phyloP scores from a whole-genome alignment of 2,797 vertebrate genomes.

The Sebastes taczanowskii region DNA sequence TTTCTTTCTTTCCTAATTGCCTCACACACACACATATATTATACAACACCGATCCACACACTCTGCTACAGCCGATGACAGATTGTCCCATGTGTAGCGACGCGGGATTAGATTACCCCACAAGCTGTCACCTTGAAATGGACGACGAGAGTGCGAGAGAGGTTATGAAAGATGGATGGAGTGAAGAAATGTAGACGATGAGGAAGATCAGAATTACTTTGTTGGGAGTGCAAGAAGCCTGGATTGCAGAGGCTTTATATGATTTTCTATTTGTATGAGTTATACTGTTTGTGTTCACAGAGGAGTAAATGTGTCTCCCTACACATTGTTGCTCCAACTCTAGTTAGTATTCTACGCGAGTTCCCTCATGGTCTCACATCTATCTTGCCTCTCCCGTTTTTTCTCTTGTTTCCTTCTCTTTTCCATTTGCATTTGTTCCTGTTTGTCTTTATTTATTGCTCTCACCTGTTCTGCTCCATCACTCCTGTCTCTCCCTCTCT shows the following conservation, averaged over 20 bases:
- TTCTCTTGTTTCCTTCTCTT: background rate
- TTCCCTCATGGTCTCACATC: conserved; percentile 14
- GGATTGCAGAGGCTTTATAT: background rate
- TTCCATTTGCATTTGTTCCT: conserved; percentile 16
- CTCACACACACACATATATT: background rate
- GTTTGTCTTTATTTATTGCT: conserved; percentile 20
- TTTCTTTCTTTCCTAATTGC: background rate
- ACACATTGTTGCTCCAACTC: conserved; percentile 22
- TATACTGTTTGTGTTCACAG: background rate
- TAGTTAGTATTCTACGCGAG: conserved; percentile 57
- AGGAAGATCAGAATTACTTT: background rate
- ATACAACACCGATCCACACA: background rate
- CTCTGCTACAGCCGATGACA: conserved; percentile 26
- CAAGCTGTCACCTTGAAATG: conserved; percentile 66
- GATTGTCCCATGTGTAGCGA: conserved; percentile 46
- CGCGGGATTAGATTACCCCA: conserved; percentile 63
- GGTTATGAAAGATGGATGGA: conserved; percentile 24
- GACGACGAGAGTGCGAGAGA: conserved; percentile 12
- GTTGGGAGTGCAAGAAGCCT: background rate
- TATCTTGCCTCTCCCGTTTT: conserved; percentile 7
- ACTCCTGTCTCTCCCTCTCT: background rate
- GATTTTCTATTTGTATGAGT: background rate
- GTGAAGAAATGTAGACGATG: background rate
- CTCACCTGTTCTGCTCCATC: conserved; percentile 37
- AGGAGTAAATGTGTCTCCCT: background rate